These are phyloP conservation scores for Mus spicilegus DNA, from an alignment of 2,113 vertebrate species.

Conservation along the genomic window DNA sequence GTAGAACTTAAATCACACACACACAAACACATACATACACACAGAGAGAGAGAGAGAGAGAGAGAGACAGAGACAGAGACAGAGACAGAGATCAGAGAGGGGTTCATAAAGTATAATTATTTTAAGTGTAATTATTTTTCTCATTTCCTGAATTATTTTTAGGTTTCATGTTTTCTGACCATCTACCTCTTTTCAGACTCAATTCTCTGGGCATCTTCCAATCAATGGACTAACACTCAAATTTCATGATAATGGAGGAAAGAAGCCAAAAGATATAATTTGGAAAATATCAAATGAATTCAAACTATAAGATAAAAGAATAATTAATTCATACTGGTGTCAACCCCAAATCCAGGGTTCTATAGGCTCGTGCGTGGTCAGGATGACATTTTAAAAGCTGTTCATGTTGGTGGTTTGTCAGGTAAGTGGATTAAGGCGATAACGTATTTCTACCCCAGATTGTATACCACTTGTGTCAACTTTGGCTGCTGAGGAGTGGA, in stretches of 20 bases:
- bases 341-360: background rate
- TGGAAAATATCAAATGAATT: conserved; percentile 50
- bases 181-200: conserved; percentile 39
- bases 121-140: conserved; percentile 18
- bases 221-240: conserved; percentile 9
- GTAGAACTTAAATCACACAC: background rate
- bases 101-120: background rate
- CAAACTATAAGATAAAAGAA: conserved; percentile 36
- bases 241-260: conserved; percentile 16
- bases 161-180: conserved; percentile 45
- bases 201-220: conserved; percentile 49
- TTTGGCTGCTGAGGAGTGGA: background rate
- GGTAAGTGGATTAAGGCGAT: background rate
- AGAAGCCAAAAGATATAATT: conserved; percentile 38
- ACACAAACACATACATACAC: background rate
- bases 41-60: background rate
- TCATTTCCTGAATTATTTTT: conserved; percentile 22
- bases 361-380: background rate
- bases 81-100: background rate
- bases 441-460: background rate
- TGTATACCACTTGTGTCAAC: background rate
- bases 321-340: background rate
- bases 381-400: background rate
- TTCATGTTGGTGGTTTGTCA: background rate
- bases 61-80: background rate